These are phyloP conservation scores for Seira sanloemensis DNA, from an alignment of 2,888 invertebrate genomes.

Conservation along the genomic window DNA sequence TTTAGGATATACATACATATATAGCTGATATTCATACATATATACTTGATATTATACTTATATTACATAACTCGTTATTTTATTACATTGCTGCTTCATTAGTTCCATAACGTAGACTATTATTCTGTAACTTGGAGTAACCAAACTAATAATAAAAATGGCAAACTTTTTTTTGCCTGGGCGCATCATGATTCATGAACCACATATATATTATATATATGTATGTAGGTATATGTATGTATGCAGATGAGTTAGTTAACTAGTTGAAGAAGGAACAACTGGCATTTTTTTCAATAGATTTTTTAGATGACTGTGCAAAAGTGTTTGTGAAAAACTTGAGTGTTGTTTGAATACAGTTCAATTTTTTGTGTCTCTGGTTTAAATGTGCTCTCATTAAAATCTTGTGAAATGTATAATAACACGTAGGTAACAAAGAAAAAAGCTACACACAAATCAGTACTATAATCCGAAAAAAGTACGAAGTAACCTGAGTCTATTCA, in stretches of 20 bases:
- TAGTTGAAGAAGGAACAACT: background rate
- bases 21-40: constrained; percentile 44
- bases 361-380: too few relatives aligned
- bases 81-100: background rate
- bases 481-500: constrained; percentile 3
- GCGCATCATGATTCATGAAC: background rate
- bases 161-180: background rate
- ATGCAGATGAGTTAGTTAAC: too few relatives aligned
- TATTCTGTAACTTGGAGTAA: background rate
- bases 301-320: background rate
- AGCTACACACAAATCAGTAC: background rate
- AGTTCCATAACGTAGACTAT: background rate
- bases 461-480: constrained; percentile 7
- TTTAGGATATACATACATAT: constrained; percentile 2
- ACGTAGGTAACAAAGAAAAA: background rate
- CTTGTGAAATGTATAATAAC: background rate
- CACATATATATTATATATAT: background rate
- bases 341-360: background rate
- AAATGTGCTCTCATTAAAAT: too few relatives aligned
- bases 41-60: background rate
- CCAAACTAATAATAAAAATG: background rate
- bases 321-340: background rate
- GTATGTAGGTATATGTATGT: too few relatives aligned
- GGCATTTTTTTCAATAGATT: background rate
- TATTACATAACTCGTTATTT: background rate